phyloP scores from a whole-genome alignment of 2,113 vertebrate species.

The Ornithorhynchus anatinus region DNA sequence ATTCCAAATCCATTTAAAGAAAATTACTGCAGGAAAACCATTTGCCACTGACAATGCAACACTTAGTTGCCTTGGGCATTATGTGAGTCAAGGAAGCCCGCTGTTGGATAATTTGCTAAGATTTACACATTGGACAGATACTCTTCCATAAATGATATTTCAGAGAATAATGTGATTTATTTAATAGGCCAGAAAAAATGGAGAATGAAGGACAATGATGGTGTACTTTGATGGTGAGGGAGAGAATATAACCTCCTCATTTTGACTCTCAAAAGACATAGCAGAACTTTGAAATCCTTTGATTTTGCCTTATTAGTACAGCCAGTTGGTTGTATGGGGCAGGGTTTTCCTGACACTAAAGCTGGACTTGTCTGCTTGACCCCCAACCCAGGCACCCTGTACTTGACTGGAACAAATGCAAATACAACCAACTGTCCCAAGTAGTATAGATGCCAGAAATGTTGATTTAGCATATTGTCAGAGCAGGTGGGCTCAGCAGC shows the following conservation, averaged over 20 bases:
- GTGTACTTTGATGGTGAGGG: background rate
- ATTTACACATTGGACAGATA: background rate
- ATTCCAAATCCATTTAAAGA: background rate
- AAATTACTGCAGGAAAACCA: too few species aligned
- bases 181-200: background rate
- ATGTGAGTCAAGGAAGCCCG: background rate
- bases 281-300: background rate
- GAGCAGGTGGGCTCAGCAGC: constrained; percentile 44
- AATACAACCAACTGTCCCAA: constrained; percentile 9
- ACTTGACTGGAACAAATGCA: constrained; percentile 13
- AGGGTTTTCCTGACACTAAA: background rate
- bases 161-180: background rate
- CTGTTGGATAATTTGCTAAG: background rate
- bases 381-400: background rate
- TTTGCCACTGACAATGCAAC: too few species aligned
- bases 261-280: background rate
- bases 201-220: background rate
- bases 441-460: constrained; percentile 22
- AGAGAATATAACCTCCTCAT: background rate
- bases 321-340: background rate
- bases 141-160: background rate
- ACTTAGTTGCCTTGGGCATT: background rate
- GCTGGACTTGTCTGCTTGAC: background rate
- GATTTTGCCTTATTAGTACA: constrained; percentile 9
- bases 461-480: constrained; percentile 36